Evolutionary conservation across 1,140 invertebrate genomes (phyloP).

Genomic region (Meloidogyne chitwoodi): DNA sequence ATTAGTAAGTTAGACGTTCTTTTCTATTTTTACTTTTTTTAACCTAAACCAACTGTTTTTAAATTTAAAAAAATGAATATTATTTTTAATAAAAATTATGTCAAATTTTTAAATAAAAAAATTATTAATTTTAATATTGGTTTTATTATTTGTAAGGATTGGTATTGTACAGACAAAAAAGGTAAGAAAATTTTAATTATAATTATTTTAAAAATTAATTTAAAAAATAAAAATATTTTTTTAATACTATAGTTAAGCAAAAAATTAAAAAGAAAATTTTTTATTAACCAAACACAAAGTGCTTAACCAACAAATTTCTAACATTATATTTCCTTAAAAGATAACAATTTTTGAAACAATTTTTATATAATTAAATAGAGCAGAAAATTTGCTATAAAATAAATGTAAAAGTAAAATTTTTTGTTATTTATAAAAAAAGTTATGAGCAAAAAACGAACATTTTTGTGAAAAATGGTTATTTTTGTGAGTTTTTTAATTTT

Average conservation of each 20-base stretch:
- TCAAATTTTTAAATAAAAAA: not conserved
- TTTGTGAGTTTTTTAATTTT: no score
- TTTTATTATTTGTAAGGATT: not conserved
- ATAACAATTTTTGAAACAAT: no score
- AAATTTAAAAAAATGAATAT: not conserved
- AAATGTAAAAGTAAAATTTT: no score
- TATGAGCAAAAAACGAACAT: no score
- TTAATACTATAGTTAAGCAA: not conserved
- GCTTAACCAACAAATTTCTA: no score
- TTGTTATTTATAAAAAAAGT: no score
- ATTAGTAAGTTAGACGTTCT: not conserved
- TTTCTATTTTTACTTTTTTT: not conserved
- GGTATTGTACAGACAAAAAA: not conserved
- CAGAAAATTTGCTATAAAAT: no score
- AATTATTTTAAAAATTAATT: not conserved
- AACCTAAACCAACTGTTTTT: not conserved
- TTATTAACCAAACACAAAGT: not conserved
- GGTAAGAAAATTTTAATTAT: not conserved
- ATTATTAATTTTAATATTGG: not conserved
- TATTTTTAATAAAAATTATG: not conserved
- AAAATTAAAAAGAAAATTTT: not conserved
- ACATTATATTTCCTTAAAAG: no score
- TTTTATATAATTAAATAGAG: no score
- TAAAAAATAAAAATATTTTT: not conserved
- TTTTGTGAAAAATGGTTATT: no score